These are phyloP conservation scores for Cephus sareptanus DNA, from an alignment of 2,888 invertebrate species.

Conservation along the genomic window DNA sequence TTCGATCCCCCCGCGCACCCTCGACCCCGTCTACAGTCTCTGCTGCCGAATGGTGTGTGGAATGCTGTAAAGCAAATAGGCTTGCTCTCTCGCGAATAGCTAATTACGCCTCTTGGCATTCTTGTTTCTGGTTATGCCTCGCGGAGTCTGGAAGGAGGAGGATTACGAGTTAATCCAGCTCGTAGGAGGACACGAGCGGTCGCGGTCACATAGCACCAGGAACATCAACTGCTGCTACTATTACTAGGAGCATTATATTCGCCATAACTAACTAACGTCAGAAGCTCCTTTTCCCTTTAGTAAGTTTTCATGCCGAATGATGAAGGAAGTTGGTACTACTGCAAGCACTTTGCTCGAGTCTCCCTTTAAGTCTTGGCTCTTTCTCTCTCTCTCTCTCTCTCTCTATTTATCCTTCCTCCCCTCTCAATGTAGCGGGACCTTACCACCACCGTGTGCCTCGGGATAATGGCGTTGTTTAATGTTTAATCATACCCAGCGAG, in stretches of 20 bases:
- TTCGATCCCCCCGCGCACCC: background rate
- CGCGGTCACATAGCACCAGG: conserved; percentile 49
- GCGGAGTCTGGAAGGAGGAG: background rate
- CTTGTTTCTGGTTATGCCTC: conserved; percentile 60
- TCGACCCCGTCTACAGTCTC: conserved; percentile 21
- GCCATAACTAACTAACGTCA: background rate
- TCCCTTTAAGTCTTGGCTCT: conserved; percentile 3
- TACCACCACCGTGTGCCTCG: conserved; percentile 20
- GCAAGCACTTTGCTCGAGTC: background rate
- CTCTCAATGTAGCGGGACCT: conserved; percentile 17
- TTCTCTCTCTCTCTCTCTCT: conserved; percentile 22
- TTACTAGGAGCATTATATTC: background rate
- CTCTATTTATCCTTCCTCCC: conserved; percentile 14
- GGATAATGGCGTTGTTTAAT: conserved; percentile 64
- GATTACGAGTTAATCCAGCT: conserved; percentile 29
- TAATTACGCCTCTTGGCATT: conserved; percentile 64
- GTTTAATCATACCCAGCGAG: conserved; percentile 63
- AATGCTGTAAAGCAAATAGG: conserved; percentile 61
- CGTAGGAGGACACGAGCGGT: conserved; percentile 62
- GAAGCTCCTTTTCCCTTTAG: background rate
- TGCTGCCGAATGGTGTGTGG: conserved; percentile 45
- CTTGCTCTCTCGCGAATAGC: conserved; percentile 55
- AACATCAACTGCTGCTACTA: background rate
- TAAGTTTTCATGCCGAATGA: background rate
- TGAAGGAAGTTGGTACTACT: background rate